Conservation (phyloP, 1,140 invertebrate genomes). For the Sitobion miscanthi region DNA sequence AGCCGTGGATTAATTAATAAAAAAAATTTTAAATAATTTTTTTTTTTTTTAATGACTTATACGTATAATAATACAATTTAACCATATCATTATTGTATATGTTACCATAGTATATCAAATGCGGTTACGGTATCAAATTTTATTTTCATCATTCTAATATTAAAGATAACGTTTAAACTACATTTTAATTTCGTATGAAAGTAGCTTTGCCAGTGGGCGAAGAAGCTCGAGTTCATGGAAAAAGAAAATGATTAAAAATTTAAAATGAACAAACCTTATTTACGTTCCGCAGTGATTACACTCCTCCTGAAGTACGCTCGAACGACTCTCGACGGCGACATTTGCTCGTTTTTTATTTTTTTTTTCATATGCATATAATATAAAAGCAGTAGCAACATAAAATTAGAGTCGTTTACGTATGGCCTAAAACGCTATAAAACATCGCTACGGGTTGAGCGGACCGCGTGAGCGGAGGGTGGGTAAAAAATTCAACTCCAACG, state of each 20-base stretch:
- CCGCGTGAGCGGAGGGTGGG: neutral
- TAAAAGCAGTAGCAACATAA: neutral
- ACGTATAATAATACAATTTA: neutral
- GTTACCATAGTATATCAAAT: neutral
- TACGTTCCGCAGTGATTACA: conserved; percentile 14
- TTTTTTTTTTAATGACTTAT: neutral
- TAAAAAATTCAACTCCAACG: conserved; percentile 3
- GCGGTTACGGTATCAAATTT: neutral
- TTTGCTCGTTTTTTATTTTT: neutral
- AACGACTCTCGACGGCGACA: conserved; percentile 46
- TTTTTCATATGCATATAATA: neutral
- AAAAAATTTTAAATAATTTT: no score
- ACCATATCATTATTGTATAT: neutral
- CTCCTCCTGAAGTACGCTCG: neutral
- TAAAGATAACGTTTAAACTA: neutral
- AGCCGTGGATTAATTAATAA: no score
- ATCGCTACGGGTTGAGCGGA: neutral
- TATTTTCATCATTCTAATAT: neutral
- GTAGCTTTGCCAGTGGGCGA: neutral
- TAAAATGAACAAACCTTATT: neutral
- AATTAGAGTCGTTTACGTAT: conserved; percentile 44
- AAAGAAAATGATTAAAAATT: conserved; percentile 42
- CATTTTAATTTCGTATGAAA: neutral
- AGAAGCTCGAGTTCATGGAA: neutral
- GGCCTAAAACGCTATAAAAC: conserved; percentile 26